These are phyloP conservation scores for Lycaena phlaeas DNA, from an alignment of 2,888 invertebrate species.

Conservation along the genomic window DNA sequence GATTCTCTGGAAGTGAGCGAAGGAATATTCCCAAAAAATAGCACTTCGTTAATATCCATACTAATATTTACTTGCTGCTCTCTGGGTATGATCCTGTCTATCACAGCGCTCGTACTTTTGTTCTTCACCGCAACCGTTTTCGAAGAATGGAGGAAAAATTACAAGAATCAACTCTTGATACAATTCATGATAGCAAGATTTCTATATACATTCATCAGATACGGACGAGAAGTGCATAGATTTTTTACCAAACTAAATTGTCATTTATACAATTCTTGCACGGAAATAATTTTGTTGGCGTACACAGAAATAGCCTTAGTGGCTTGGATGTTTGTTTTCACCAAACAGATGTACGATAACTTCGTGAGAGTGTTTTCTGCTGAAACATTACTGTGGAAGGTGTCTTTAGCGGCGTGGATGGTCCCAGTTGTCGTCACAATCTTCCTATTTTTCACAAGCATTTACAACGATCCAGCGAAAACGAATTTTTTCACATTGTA, in stretches of 20 bases:
- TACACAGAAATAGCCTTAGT: constrained; percentile 45
- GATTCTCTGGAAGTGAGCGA: background rate
- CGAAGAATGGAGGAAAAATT: constrained; percentile 45
- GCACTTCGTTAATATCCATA: constrained; percentile 23
- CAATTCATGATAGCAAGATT: constrained; percentile 53
- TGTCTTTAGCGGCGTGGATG: constrained; percentile 39
- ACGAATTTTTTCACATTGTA: constrained; percentile 28
- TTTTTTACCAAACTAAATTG: constrained; percentile 20
- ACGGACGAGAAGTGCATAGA: constrained; percentile 30
- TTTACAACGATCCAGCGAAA: constrained; percentile 16
- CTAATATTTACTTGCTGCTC: constrained; percentile 33
- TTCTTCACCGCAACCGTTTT: constrained; percentile 42
- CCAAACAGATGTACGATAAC: constrained; percentile 43
- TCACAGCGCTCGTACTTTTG: constrained; percentile 35
- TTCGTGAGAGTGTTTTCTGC: constrained; percentile 44
- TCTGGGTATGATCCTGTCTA: constrained; percentile 38
- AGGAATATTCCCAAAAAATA: constrained; percentile 8
- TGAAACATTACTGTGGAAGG: constrained; percentile 28
- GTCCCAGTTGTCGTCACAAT: constrained; percentile 28
- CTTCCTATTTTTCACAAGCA: constrained; percentile 24
- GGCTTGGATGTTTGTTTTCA: constrained; percentile 54
- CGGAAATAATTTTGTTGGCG: constrained; percentile 27
- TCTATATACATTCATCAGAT: constrained; percentile 37
- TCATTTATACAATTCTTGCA: constrained; percentile 10
- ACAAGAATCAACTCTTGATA: constrained; percentile 51